A percentile compares a stretch with the other conserved stretches of the same genome.
Conservation (phyloP, 2,888 invertebrate species). For the Nomada fucata region DNA sequence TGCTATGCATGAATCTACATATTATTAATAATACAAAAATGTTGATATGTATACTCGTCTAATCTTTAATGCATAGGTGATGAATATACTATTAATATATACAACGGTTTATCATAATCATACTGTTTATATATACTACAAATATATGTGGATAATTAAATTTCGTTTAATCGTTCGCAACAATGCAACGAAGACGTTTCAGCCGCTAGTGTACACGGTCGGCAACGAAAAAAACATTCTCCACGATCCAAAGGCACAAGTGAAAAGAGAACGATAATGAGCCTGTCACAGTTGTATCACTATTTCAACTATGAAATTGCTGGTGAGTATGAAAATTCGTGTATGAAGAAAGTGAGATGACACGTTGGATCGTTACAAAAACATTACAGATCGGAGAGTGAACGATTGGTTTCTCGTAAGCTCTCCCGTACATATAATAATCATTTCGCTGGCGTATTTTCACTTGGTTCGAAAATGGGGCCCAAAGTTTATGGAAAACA, state of each 20-base stretch:
- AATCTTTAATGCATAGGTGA: no score
- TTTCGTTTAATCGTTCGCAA: no score
- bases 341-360: neutral
- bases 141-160: no score
- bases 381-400: conserved; percentile 9
- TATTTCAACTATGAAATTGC: neutral
- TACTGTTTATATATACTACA: no score
- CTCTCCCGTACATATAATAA: conserved; percentile 86
- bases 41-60: no score
- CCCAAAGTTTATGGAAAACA: conserved; percentile 89
- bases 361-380: neutral
- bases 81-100: no score
- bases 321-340: conserved; percentile 26
- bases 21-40: no score
- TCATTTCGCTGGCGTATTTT: conserved; percentile 85
- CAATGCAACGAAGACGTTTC: no score
- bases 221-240: no score
- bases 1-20: no score
- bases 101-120: no score
- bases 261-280: conserved; percentile 1
- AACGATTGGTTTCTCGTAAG: conserved; percentile 81
- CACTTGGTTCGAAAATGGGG: conserved; percentile 86
- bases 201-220: no score
- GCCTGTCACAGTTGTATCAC: neutral
- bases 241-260: neutral